Base-by-base conservation (phyloP, 2,888 invertebrate species). In the Limnephilus lunatus region DNA sequence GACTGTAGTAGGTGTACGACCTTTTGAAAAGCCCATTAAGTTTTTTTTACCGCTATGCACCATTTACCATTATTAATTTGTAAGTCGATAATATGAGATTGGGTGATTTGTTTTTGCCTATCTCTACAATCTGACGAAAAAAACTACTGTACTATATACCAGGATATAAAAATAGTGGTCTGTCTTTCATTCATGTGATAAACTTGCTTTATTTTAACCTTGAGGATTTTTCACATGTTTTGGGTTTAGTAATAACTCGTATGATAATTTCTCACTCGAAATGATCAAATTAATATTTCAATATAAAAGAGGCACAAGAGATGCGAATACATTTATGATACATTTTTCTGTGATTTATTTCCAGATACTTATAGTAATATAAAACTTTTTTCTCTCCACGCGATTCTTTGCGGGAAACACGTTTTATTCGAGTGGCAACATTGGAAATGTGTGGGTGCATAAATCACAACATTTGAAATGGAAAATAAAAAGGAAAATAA, bases 381-480 rank as follows among this genome's bases (percentile, higher is more conserved):
- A 30, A 44, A 25, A 12, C 11, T 30, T 39, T 68, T 53, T 68
- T 68, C 25, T 5, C 53, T 68, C 53, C 53, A 25, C 53, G 53
- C 53, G 53, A 68, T 25, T 68, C 68, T 68, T 68, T 25, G 86
- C n/a, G 30, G 30, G 12, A 25, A 44, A 86, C 86, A n/a, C 15
- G 48, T 48, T 39, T 86, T 15, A 86, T 30, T 86, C 82, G 30
- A 83, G 82, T 83, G 82, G 82, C 82, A 83, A 83, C 32, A 83
- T 83, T 83, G 32, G 9, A 83, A 83, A 83, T 86, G 86, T 86
- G 48, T 86, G n/a, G 86, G 86, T 48, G 25, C 12, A 86, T 86
- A 86, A 86, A 86, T 86, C 86, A 86, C 48, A 44, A 48, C 86
- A 44, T 30, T 11, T 86, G 86, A 86, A 86, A n/a, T 68, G 86